Conservation (phyloP, 2,113 vertebrate genomes). For the Myotis yumanensis region DNA sequence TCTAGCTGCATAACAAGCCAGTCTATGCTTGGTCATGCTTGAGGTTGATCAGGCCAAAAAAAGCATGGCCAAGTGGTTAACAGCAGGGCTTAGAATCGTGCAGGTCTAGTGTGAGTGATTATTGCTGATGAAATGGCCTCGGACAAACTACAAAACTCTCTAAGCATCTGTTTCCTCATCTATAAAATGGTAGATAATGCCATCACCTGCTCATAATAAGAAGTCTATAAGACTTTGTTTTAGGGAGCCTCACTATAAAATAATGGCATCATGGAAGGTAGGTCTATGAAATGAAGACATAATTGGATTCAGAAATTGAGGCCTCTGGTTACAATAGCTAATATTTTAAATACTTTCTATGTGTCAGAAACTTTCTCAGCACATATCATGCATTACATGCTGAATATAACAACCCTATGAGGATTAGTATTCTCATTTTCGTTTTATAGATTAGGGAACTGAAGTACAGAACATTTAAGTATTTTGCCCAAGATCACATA, state of each 20-base stretch:
- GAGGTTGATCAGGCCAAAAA: background rate
- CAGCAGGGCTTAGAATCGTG: background rate
- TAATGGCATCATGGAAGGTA: background rate
- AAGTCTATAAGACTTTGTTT: conserved; percentile 39
- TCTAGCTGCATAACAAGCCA: background rate
- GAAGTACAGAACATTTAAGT: background rate
- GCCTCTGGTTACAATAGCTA: background rate
- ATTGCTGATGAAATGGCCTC: conserved; percentile 41
- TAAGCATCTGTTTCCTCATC: conserved; percentile 42
- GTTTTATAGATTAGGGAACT: background rate
- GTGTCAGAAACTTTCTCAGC: conserved; percentile 21
- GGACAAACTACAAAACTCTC: conserved; percentile 11
- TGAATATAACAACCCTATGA: background rate
- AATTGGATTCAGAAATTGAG: conserved; percentile 5
- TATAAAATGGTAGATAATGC: conserved; percentile 50
- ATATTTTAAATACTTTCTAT: conserved; percentile 4
- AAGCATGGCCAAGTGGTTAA: background rate
- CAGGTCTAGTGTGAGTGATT: background rate
- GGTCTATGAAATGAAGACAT: conserved; percentile 20
- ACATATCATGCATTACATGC: background rate
- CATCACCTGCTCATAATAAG: conserved; percentile 26
- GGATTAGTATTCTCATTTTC: background rate
- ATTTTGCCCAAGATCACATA: conserved; percentile 6
- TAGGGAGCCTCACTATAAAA: background rate
- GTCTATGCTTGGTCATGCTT: background rate